Evolutionary conservation across 2,888 invertebrate genomes (phyloP).

Genomic region (Entomobrya proxima): DNA sequence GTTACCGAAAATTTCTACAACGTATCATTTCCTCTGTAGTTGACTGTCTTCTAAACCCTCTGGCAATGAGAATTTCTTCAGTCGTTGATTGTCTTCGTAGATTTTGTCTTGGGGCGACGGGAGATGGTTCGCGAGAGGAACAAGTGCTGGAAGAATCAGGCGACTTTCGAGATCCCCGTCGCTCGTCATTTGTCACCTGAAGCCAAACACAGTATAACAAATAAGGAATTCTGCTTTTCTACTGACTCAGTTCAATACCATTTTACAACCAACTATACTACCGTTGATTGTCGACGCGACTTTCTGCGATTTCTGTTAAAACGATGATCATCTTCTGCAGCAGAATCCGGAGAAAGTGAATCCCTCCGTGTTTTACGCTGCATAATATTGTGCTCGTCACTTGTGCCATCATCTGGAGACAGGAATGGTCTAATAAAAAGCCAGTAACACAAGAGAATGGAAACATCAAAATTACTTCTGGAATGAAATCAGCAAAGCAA

Average conservation of each 20-base stretch:
- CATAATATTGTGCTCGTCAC: slow-evolving; percentile 71
- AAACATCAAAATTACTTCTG: too few relatives aligned
- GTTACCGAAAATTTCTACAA: slow-evolving; percentile 85
- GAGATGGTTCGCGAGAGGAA: slow-evolving; percentile 91
- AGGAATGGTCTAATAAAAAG: slow-evolving; percentile 83
- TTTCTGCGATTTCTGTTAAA: slow-evolving; percentile 77
- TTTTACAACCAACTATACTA: slow-evolving; percentile 48
- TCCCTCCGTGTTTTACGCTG: slow-evolving; percentile 78
- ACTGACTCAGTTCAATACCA: background rate
- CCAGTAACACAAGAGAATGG: background rate
- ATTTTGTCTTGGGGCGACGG: slow-evolving; percentile 81
- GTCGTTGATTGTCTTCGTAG: slow-evolving; percentile 93
- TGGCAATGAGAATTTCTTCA: slow-evolving; percentile 92
- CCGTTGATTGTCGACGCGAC: slow-evolving; percentile 74
- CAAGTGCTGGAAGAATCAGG: slow-evolving; percentile 83
- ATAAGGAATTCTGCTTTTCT: background rate
- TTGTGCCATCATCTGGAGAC: slow-evolving; percentile 83
- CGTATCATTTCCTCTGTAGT: slow-evolving; percentile 96
- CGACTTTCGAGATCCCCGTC: slow-evolving; percentile 77
- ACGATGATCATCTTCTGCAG: slow-evolving; percentile 79
- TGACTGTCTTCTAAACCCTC: slow-evolving; percentile 92
- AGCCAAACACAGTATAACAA: slow-evolving; percentile 3
- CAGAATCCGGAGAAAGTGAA: slow-evolving; percentile 93
- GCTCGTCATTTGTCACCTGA: slow-evolving; percentile 70
- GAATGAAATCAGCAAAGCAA: too few relatives aligned